Base-by-base conservation (phyloP, 2,888 invertebrate genomes). In the Amiota mariae region DNA sequence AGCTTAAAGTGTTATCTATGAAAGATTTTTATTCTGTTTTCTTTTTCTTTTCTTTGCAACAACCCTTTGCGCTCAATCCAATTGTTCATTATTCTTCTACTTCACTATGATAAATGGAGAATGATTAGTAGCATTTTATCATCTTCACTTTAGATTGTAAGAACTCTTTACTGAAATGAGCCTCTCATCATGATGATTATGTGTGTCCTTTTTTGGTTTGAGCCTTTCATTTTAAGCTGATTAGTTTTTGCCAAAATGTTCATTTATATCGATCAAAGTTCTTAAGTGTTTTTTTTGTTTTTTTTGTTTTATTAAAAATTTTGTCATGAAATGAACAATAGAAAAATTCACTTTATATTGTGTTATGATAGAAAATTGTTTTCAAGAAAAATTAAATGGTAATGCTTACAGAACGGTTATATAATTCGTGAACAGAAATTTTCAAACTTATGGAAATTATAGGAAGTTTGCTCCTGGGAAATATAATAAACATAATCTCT, bases 161-260 rank as follows among this genome's bases (percentile, higher is more conserved):
- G 20, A 18, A 51, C 67, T 51, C 67, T 51, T 24, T 49, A 51
- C 67, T 49, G 51, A 67, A 51, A 67, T 67, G 49, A 67, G 51
- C 67, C 67, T 51, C 36, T 67, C 36, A 36, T 36, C 36, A 36
- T 67, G 10, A 18, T 15, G 12, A 9, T n/a, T 57, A 18, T 18
- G n/a, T 47, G 15, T 64, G 9, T 46, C 15, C 64, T 64, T 64
- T 47, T n/a, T 24, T 46, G 13, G 13, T 46, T 46, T 46, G 64
- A 47, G 24, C 24, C 24, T 59, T 63, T 63, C 36, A 46, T 63
- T 67, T 67, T 51, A 67, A 51, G 67, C 67, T 67, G 49, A 67
- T 67, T 67, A 67, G 67, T 67, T 67, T 49, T 67, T 51, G 67
- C 54, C 20, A 9, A 49, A 67, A 51, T 67, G n/a, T 51, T 67